Evolutionary conservation across 2,888 invertebrate species (phyloP).

Genomic region (Sussaba pulchella): DNA sequence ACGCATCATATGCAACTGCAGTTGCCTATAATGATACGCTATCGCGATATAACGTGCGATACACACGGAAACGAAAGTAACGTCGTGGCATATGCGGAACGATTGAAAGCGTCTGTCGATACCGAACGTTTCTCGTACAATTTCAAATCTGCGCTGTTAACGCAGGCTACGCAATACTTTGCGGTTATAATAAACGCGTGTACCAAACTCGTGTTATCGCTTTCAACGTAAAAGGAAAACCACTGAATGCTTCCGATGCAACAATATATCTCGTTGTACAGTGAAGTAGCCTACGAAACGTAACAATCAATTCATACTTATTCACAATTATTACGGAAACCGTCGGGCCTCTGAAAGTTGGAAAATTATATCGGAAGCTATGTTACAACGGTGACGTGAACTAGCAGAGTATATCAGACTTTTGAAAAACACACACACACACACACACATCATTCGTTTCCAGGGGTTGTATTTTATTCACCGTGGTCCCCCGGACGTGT

Average conservation of each 20-base stretch:
- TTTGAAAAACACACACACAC: conserved; percentile 58
- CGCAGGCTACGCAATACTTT: conserved; percentile 44
- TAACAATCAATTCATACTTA: conserved; percentile 17
- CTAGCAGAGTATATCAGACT: not conserved
- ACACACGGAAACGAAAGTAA: conserved; percentile 51
- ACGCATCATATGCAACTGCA: conserved; percentile 53
- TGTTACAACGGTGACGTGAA: conserved; percentile 21
- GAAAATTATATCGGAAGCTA: conserved; percentile 39
- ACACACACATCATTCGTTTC: conserved; percentile 63
- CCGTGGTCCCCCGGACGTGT: conserved; percentile 19
- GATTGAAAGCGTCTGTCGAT: conserved; percentile 69
- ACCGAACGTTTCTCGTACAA: conserved; percentile 43
- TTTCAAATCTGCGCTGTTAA: conserved; percentile 46
- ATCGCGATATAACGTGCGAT: conserved; percentile 45
- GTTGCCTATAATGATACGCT: conserved; percentile 27
- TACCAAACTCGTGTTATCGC: conserved; percentile 58
- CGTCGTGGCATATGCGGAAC: conserved; percentile 46
- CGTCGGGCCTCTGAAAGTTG: conserved; percentile 27
- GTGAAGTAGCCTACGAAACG: conserved; percentile 46
- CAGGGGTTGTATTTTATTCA: conserved; percentile 46
- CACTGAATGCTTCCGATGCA: conserved; percentile 20
- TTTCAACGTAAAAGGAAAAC: conserved; percentile 37
- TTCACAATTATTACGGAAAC: conserved; percentile 47
- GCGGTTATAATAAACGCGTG: conserved; percentile 50
- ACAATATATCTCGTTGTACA: conserved; percentile 39